Evolutionary conservation across 2,888 invertebrate species (phyloP).

Genomic region (Apamea crenata): DNA sequence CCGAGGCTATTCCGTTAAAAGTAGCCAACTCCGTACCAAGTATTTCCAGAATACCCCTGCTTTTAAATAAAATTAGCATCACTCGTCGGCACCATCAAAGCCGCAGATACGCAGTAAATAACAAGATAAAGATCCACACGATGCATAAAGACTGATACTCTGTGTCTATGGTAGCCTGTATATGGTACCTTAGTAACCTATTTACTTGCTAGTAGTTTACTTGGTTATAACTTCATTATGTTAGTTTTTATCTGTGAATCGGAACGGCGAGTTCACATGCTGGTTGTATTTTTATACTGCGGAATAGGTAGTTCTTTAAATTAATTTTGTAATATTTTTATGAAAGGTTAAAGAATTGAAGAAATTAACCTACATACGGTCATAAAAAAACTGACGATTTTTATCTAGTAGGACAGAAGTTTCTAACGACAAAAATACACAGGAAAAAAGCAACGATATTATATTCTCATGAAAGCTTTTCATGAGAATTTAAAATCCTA

Average conservation of each 20-base stretch:
- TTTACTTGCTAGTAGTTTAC: constrained; percentile 33
- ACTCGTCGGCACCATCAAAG: constrained; percentile 40
- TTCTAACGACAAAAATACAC: too few species aligned
- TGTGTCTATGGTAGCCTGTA: constrained; percentile 1
- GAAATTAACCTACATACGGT: too few species aligned
- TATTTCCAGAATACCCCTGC: background rate
- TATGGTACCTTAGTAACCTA: constrained; percentile 43
- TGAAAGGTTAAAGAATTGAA: too few species aligned
- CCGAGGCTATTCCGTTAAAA: background rate
- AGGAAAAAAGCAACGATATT: too few species aligned
- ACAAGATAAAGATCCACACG: constrained; percentile 45
- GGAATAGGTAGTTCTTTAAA: too few species aligned
- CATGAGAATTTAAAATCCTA: too few species aligned
- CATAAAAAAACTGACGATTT: too few species aligned
- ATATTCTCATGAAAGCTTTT: too few species aligned
- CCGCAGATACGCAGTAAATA: constrained; percentile 33
- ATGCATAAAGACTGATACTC: constrained; percentile 4
- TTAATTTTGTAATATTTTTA: too few species aligned
- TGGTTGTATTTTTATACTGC: background rate
- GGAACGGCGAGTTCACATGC: background rate
- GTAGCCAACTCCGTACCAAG: background rate
- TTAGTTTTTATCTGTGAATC: constrained; percentile 4
- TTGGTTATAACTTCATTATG: constrained; percentile 35
- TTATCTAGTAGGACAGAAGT: too few species aligned
- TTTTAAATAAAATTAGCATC: constrained; percentile 32